Evolutionary conservation across 2,113 vertebrate species (phyloP).

Genomic region (Puntigrus tetrazona): DNA sequence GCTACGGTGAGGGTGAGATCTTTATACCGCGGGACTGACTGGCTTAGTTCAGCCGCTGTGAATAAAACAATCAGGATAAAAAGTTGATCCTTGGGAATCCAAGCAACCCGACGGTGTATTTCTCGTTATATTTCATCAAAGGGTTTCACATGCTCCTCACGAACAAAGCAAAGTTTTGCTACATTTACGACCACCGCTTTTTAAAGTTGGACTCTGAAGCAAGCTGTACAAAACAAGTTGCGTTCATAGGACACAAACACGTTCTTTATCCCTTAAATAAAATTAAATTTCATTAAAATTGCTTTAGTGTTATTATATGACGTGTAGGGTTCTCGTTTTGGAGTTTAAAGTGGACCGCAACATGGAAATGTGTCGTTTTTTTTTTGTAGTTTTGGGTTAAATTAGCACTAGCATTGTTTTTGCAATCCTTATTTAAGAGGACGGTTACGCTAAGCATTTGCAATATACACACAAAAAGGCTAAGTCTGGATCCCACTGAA

Average conservation of each 20-base stretch:
- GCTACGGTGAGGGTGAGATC: conserved; percentile 51
- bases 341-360: neutral
- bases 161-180: neutral
- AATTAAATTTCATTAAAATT: neutral
- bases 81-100: conserved; percentile 61
- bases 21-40: conserved; percentile 62
- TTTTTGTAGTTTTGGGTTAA: neutral
- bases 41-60: conserved; percentile 60
- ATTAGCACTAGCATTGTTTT: neutral
- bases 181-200: neutral
- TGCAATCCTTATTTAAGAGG: neutral
- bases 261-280: neutral
- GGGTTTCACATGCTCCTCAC: neutral
- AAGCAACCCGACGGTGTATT: neutral
- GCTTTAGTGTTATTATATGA: neutral
- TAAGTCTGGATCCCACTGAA: neutral
- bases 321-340: neutral
- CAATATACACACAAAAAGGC: neutral
- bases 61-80: conserved; percentile 59
- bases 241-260: neutral
- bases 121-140: conserved; percentile 7
- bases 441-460: neutral
- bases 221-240: neutral
- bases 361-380: neutral
- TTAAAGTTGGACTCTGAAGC: neutral